phyloP scores from a whole-genome alignment of 2,888 invertebrate genomes.

The Aleiodes alternator region DNA sequence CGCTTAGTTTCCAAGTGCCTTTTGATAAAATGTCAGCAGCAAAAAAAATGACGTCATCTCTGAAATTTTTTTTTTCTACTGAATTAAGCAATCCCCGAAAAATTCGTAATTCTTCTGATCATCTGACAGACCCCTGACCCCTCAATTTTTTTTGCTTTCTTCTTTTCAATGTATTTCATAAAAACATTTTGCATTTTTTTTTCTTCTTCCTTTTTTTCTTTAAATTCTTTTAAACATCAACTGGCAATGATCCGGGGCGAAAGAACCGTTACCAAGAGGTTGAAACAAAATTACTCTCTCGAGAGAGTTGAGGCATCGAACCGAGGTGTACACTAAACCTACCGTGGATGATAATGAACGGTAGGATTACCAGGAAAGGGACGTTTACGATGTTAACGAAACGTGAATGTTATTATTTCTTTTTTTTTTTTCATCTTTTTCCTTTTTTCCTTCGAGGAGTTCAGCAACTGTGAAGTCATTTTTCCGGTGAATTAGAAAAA shows the following conservation, averaged over 20 bases:
- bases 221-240: neutral
- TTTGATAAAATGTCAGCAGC: too few species aligned
- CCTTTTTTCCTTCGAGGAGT: neutral
- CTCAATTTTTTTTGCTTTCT: constrained; percentile 1
- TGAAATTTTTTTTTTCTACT: too few species aligned
- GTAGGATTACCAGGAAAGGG: constrained; percentile 33
- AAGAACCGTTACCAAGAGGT: constrained; percentile 53
- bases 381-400: constrained; percentile 28
- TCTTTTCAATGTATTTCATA: constrained; percentile 32
- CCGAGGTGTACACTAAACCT: constrained; percentile 21
- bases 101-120: too few species aligned
- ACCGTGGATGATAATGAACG: constrained; percentile 26
- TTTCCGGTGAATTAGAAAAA: neutral
- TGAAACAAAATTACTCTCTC: constrained; percentile 33
- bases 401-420: neutral
- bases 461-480: constrained; percentile 1
- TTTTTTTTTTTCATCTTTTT: neutral
- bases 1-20: too few species aligned
- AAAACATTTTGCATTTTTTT: too few species aligned
- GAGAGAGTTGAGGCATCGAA: constrained; percentile 20
- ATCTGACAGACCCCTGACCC: neutral
- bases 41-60: too few species aligned
- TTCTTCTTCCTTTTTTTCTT: constrained; percentile 29
- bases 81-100: too few species aligned
- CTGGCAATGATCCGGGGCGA: constrained; percentile 49